Evolutionary conservation across 2,888 invertebrate species (phyloP).

Genomic region (Tenthredo scrophulariae): DNA sequence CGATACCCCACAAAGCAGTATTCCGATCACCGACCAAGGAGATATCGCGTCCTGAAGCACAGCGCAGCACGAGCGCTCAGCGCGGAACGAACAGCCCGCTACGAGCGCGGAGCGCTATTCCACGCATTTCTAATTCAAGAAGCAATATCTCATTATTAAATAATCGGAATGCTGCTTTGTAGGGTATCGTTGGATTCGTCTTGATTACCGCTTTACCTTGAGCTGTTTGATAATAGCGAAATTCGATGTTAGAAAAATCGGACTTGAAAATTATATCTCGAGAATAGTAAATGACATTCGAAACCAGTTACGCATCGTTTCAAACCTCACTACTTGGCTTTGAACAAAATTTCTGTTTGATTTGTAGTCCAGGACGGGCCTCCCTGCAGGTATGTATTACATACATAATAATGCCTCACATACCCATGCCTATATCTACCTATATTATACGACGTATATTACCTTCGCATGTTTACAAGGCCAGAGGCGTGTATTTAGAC

Average conservation of each 20-base stretch:
- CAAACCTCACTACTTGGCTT: not conserved
- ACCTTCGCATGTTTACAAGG: conserved; percentile 33
- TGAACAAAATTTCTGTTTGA: not conserved
- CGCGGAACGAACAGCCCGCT: not conserved
- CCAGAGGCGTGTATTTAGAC: conserved; percentile 20
- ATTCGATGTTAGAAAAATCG: not conserved
- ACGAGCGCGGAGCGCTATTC: not conserved
- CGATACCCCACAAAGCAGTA: conserved; percentile 1
- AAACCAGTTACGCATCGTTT: not conserved
- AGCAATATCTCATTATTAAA: not conserved
- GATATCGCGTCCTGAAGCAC: not conserved
- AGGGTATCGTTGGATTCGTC: conserved; percentile 36
- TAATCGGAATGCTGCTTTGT: not conserved
- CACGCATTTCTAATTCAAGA: not conserved
- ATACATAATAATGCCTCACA: conserved; percentile 9
- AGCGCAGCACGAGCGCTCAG: conserved; percentile 19
- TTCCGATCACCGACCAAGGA: not conserved
- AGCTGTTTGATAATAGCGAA: not conserved
- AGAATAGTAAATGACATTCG: not conserved
- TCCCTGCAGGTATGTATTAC: not conserved
- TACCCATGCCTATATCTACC: conserved; percentile 1
- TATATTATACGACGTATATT: conserved; percentile 21
- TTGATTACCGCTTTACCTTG: not conserved
- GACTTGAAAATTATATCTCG: not conserved
- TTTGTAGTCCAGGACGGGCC: not conserved